phyloP scores from a whole-genome alignment of 2,888 invertebrate genomes.

The Macrosoma leucophasiata region DNA sequence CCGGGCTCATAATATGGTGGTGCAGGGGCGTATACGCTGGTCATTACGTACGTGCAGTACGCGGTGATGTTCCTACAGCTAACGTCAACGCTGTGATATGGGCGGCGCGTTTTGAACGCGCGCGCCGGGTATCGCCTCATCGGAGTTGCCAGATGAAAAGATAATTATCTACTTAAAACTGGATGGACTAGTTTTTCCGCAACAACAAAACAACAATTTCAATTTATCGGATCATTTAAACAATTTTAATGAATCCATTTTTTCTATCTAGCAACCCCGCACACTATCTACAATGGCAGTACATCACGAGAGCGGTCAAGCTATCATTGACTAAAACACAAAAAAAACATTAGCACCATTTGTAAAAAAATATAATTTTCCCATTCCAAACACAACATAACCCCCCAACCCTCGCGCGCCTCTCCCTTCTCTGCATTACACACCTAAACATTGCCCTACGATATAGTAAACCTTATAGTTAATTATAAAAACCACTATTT shows the following conservation, averaged over 20 bases:
- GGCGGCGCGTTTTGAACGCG: conserved; percentile 34
- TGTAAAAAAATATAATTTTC: conserved; percentile 66
- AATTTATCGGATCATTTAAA: too few species aligned
- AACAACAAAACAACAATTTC: too few species aligned
- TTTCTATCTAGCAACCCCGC: too few species aligned
- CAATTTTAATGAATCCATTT: too few species aligned
- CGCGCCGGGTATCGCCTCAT: conserved; percentile 34
- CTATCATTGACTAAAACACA: conserved; percentile 66
- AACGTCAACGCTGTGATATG: conserved; percentile 38
- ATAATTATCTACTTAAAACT: too few species aligned
- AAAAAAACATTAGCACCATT: conserved; percentile 74
- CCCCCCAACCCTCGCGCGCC: conserved; percentile 29
- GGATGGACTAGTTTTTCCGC: too few species aligned
- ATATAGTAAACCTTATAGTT: conserved; percentile 55
- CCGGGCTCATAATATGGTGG: too few species aligned
- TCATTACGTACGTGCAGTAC: conserved; percentile 25
- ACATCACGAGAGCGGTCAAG: conserved; percentile 54
- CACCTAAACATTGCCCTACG: conserved; percentile 38
- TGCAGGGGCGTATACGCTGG: too few species aligned
- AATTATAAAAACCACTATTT: conserved; percentile 60
- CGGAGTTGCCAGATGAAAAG: too few species aligned
- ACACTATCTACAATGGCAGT: conserved; percentile 47
- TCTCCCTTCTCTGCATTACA: conserved; percentile 24
- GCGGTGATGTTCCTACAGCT: conserved; percentile 23
- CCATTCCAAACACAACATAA: conserved; percentile 44